These are phyloP conservation scores for Drosophila simulans DNA, from an alignment of 1,140 invertebrate species.

Conservation along the genomic window DNA sequence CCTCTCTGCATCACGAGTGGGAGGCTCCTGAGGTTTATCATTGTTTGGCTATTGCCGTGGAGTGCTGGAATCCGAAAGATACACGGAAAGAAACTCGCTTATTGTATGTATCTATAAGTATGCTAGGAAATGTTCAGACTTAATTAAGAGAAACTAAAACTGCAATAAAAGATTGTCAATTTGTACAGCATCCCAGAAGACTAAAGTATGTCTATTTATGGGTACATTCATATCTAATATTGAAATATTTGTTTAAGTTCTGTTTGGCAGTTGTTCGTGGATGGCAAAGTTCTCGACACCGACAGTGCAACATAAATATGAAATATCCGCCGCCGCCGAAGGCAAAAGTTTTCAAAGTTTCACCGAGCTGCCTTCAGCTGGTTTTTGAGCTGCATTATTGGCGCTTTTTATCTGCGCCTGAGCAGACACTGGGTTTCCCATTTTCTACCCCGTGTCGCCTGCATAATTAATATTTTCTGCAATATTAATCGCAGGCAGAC, in stretches of 20 bases:
- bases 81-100: neutral
- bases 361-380: constrained; percentile 3
- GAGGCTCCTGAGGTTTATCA: constrained; percentile 67
- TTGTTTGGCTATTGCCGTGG: constrained; percentile 59
- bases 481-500: constrained; percentile 22
- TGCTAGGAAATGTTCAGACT: neutral
- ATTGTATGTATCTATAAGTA: neutral
- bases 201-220: no score
- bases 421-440: constrained; percentile 25
- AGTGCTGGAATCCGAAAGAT: constrained; percentile 3
- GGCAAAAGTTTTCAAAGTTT: constrained; percentile 34
- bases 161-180: no score
- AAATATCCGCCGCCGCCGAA: constrained; percentile 27
- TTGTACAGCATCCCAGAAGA: no score
- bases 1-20: constrained; percentile 55
- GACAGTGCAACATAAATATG: constrained; percentile 42
- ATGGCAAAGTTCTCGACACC: constrained; percentile 45
- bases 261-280: neutral
- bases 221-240: neutral
- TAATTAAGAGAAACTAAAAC: no score
- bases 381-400: constrained; percentile 30
- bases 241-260: neutral
- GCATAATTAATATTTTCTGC: constrained; percentile 63
- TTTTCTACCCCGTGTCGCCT: constrained; percentile 33
- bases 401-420: constrained; percentile 34